These are phyloP conservation scores for Pampusana beccarii DNA, from an alignment of 2,113 vertebrate genomes.

Conservation along the genomic window DNA sequence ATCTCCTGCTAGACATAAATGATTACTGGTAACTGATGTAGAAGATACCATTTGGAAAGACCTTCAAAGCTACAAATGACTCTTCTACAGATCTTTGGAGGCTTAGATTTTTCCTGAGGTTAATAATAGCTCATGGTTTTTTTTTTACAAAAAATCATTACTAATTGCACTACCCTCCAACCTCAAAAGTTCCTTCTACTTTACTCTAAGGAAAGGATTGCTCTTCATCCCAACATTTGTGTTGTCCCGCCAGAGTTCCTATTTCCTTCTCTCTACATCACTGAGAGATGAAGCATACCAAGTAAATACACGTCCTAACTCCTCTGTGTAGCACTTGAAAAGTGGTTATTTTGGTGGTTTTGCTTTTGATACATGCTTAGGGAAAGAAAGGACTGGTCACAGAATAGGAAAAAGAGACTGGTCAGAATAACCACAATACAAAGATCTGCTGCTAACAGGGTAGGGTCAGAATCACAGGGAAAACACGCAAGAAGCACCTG, in stretches of 20 bases:
- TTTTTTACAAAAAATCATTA: neutral
- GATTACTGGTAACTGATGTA: conserved; percentile 40
- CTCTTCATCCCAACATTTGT: neutral
- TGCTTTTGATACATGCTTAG: neutral
- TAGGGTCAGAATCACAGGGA: neutral
- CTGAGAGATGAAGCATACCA: neutral
- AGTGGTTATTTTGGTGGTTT: neutral
- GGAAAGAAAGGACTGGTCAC: neutral
- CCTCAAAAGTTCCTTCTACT: neutral
- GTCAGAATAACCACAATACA: neutral
- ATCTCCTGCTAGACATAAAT: conserved; percentile 42
- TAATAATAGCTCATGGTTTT: neutral
- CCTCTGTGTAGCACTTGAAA: neutral
- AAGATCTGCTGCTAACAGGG: neutral
- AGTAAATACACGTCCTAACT: neutral
- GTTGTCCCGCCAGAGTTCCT: neutral
- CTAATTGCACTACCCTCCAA: neutral
- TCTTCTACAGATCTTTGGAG: conserved; percentile 14
- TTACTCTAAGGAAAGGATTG: neutral
- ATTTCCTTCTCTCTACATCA: neutral
- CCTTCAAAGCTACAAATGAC: neutral
- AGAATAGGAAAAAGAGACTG: neutral
- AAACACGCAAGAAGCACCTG: neutral
- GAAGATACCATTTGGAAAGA: neutral
- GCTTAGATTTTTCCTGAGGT: conserved; percentile 13